A percentile compares a stretch with the other conserved stretches of the same genome.
Evolutionary conservation across 2,113 vertebrate species (phyloP).

Genomic region (Rhagologus leucostigma): DNA sequence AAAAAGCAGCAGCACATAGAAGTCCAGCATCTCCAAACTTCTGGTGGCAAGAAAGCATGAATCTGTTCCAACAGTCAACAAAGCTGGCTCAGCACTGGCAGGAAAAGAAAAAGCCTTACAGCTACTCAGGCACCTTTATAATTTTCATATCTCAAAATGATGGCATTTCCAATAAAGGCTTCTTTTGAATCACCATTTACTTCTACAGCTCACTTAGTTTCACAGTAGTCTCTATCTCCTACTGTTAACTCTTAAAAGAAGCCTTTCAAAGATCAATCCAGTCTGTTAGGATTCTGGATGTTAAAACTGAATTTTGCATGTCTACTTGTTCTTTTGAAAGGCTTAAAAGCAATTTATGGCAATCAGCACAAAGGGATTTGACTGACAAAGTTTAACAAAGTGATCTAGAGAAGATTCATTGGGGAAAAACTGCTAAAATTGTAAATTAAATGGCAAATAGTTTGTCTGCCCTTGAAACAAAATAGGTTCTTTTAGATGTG

Average conservation of each 20-base stretch:
- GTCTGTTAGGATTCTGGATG: background rate
- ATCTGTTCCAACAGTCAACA: background rate
- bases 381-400: background rate
- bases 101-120: background rate
- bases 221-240: background rate
- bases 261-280: slow-evolving; percentile 26
- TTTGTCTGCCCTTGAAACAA: background rate
- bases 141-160: slow-evolving; percentile 14
- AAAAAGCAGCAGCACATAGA: background rate
- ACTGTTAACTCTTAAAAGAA: slow-evolving; percentile 10
- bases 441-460: background rate
- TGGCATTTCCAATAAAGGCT: background rate
- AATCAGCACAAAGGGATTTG: background rate
- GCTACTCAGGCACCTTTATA: background rate
- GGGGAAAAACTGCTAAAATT: background rate
- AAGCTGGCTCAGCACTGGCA: background rate
- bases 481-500: background rate
- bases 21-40: background rate
- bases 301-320: background rate
- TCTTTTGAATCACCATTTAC: background rate
- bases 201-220: slow-evolving; percentile 29
- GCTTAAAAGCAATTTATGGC: background rate
- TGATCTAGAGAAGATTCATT: background rate
- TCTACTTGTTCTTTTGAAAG: slow-evolving; percentile 15
- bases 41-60: background rate